Conservation (phyloP, 2,113 vertebrate genomes). For the Oceanites oceanicus region DNA sequence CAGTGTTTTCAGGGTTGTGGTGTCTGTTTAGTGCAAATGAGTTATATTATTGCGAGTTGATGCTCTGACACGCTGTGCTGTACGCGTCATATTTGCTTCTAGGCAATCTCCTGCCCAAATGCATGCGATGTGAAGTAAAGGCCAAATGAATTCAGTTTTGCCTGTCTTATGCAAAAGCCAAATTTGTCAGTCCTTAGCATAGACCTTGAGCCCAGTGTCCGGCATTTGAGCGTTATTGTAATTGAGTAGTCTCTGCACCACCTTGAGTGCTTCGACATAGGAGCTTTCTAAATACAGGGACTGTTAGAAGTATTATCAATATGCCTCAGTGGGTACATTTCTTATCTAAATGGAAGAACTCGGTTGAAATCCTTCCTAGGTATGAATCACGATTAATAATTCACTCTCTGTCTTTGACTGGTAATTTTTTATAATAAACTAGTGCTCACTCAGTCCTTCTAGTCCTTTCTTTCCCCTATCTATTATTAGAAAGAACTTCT, state of each 20-base stretch:
- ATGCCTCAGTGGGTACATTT: conserved; percentile 2
- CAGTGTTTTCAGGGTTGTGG: background rate
- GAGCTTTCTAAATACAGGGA: background rate
- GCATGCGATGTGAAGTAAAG: background rate
- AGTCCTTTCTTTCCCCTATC: background rate
- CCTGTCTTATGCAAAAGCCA: background rate
- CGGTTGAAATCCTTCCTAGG: background rate
- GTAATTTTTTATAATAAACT: conserved; percentile 8
- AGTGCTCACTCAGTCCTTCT: background rate
- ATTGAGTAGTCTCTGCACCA: background rate
- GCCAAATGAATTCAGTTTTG: background rate
- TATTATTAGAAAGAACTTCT: background rate
- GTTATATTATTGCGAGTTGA: background rate
- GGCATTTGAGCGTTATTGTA: background rate
- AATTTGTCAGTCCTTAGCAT: background rate
- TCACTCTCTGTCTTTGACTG: background rate
- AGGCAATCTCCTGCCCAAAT: background rate
- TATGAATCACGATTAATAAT: conserved; percentile 37
- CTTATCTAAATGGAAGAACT: conserved; percentile 16
- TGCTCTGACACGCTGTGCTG: background rate
- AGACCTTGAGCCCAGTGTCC: background rate
- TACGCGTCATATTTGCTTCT: background rate
- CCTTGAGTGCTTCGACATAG: background rate
- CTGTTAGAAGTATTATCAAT: background rate
- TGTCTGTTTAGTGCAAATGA: background rate